These are phyloP conservation scores for Fukomys damarensis DNA, from an alignment of 2,113 vertebrate species.

Conservation along the genomic window DNA sequence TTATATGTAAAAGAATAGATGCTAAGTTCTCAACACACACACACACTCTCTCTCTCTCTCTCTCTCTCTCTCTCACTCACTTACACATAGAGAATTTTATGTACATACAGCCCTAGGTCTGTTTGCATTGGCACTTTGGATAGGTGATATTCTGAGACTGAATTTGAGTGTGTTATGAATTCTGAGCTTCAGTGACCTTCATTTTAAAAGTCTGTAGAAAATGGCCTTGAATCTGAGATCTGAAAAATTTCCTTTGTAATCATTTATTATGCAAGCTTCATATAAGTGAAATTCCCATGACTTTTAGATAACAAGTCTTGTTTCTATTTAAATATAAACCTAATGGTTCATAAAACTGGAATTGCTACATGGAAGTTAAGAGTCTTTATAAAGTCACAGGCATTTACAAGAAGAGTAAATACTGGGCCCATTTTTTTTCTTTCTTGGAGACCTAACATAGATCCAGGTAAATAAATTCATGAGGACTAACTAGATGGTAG, in stretches of 20 bases:
- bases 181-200: neutral
- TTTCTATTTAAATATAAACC: constrained; percentile 54
- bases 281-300: constrained; percentile 15
- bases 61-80: neutral
- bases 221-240: constrained; percentile 60
- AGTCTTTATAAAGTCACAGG: neutral
- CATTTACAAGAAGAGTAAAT: constrained; percentile 20
- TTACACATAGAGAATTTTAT: neutral
- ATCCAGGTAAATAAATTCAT: neutral
- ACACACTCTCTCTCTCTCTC: too few species aligned
- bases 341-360: constrained; percentile 52
- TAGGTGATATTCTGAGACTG: constrained; percentile 34
- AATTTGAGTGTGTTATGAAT: constrained; percentile 49
- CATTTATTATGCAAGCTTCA: constrained; percentile 62
- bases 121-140: neutral
- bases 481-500: neutral
- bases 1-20: neutral
- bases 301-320: constrained; percentile 66
- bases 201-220: constrained; percentile 63
- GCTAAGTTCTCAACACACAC: neutral
- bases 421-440: neutral
- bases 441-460: neutral
- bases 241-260: constrained; percentile 40
- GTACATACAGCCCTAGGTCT: neutral
- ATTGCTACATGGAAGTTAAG: neutral